Evolutionary conservation across 2,888 invertebrate genomes (phyloP).

Genomic region (Epsilonema sp.): DNA sequence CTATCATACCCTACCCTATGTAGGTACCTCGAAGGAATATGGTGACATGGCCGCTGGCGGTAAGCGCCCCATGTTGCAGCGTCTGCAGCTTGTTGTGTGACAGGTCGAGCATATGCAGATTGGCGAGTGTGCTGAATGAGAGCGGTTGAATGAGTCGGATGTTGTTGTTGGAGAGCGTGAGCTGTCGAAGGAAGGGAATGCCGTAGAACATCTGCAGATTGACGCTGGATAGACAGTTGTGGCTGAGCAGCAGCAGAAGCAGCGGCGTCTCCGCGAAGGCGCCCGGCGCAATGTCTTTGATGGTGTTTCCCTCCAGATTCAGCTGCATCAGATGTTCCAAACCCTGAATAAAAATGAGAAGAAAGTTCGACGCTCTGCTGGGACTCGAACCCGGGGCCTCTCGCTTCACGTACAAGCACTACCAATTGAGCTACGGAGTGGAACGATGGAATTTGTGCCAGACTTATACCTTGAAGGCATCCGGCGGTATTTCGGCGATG

Average conservation of each 20-base stretch:
- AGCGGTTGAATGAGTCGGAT: conserved; percentile 22
- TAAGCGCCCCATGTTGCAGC: conserved; percentile 16
- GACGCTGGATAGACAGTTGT: conserved; percentile 22
- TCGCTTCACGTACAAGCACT: too few relatives aligned
- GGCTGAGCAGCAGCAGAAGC: conserved; percentile 25
- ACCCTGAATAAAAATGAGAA: conserved; percentile 10
- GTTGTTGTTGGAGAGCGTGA: conserved; percentile 27
- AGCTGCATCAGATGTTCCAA: conserved; percentile 26
- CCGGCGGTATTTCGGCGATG: conserved; percentile 17
- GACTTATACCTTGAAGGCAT: conserved; percentile 20
- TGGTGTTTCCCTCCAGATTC: conserved; percentile 24
- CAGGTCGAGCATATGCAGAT: conserved; percentile 65
- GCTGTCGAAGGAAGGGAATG: conserved; percentile 24
- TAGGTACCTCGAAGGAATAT: conserved; percentile 23
- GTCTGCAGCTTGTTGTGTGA: conserved; percentile 46
- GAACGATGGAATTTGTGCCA: too few relatives aligned
- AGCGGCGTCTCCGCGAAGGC: conserved; percentile 27
- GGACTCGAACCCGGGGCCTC: too few relatives aligned
- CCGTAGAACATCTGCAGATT: conserved; percentile 16
- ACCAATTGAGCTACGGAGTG: too few relatives aligned
- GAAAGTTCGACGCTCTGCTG: too few relatives aligned
- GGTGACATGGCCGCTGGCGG: conserved; percentile 21
- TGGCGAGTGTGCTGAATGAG: conserved; percentile 57
- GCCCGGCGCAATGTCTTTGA: conserved; percentile 21
- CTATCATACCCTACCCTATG: too few relatives aligned